A percentile compares a stretch with the other conserved stretches of the same genome.
These are phyloP conservation scores for Rhinoptilus africanus DNA, from an alignment of 2,113 vertebrate genomes.

Conservation along the genomic window DNA sequence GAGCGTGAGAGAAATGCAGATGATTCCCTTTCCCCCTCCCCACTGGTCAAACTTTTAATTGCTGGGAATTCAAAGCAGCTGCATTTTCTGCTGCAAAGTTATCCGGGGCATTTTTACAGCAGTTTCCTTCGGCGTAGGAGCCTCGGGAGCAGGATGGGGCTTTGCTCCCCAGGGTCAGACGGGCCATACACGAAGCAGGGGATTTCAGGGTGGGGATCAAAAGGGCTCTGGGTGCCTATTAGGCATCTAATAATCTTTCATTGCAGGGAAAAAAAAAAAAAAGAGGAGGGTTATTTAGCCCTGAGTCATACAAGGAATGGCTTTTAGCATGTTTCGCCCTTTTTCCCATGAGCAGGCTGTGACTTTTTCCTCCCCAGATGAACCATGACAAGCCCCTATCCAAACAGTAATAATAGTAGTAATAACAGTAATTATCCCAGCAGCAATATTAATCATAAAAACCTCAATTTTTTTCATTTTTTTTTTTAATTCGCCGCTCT, in stretches of 20 bases:
- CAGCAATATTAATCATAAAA: conserved; percentile 48
- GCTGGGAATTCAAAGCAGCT: background rate
- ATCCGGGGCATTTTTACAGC: background rate
- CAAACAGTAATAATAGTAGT: conserved; percentile 48
- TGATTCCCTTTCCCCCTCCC: background rate
- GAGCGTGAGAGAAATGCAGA: background rate
- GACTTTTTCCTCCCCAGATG: conserved; percentile 49
- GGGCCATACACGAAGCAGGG: background rate
- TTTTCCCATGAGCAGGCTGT: conserved; percentile 50
- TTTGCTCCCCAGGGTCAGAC: background rate
- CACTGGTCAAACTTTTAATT: background rate
- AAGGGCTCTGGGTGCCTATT: background rate
- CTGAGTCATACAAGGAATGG: background rate
- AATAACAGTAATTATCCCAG: conserved; percentile 59
- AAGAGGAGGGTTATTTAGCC: background rate
- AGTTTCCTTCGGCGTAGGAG: background rate
- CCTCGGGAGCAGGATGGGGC: background rate
- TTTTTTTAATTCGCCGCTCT: background rate
- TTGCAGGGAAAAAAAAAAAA: background rate
- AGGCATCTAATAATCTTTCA: background rate
- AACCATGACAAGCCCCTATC: conserved; percentile 40
- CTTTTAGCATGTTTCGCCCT: conserved; percentile 4
- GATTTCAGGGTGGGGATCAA: background rate
- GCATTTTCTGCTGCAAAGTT: conserved; percentile 1
- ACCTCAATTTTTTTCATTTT: background rate